phyloP scores from a whole-genome alignment of 2,797 vertebrate genomes.

The Cuculus canorus region DNA sequence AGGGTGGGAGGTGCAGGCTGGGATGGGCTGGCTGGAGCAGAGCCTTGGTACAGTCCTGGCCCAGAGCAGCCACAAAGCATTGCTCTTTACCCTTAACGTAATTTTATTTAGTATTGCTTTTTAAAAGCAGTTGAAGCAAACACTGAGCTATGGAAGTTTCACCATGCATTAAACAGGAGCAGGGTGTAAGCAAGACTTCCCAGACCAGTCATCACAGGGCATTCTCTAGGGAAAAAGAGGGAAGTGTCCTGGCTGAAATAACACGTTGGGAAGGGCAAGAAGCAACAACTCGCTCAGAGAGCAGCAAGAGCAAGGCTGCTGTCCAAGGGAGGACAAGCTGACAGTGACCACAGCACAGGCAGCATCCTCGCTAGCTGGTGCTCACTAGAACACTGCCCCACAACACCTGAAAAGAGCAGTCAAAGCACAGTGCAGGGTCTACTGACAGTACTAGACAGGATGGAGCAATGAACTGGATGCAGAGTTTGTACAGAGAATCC shows the following conservation, averaged over 20 bases:
- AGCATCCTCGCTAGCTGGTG: not conserved
- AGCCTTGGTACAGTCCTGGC: no score
- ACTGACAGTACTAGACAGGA: not conserved
- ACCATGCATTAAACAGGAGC: not conserved
- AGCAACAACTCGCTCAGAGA: not conserved
- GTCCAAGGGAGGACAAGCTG: not conserved
- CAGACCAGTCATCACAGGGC: not conserved
- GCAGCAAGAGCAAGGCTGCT: not conserved
- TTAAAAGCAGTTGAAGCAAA: not conserved
- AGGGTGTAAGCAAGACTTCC: not conserved
- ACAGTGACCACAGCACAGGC: not conserved
- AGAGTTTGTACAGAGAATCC: not conserved
- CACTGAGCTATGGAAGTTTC: not conserved
- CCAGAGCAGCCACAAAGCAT: accelerated
- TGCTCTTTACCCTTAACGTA: accelerated
- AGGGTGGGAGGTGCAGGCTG: not conserved
- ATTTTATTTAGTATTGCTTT: no score
- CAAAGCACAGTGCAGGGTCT: not conserved
- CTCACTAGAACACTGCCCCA: not conserved
- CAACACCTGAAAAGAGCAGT: not conserved
- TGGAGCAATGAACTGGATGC: not conserved
- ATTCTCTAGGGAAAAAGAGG: not conserved
- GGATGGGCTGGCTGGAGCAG: not conserved
- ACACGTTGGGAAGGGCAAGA: not conserved
- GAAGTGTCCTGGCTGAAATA: not conserved